Evolutionary conservation across 2,888 invertebrate genomes (phyloP).

Genomic region (Galerucella pusilla): DNA sequence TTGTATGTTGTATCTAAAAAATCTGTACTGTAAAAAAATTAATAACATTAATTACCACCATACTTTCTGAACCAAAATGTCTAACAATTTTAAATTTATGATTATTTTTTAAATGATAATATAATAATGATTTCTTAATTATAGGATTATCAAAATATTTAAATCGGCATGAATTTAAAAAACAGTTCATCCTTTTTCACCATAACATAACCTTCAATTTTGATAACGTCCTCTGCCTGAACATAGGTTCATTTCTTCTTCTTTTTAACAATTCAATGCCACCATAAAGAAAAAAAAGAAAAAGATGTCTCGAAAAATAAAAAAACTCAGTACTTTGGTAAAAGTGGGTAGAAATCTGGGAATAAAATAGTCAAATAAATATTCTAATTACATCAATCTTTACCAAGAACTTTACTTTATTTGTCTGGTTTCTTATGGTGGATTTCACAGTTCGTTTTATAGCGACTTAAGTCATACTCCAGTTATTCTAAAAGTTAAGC

Average conservation of each 20-base stretch:
- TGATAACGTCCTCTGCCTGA: not conserved
- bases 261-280: not conserved
- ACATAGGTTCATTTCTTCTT: not conserved
- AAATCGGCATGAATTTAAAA: constrained; percentile 8
- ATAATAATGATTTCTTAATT: constrained; percentile 6
- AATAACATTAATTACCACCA: not conserved
- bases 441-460: too few species aligned
- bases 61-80: constrained; percentile 19
- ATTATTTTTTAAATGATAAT: constrained; percentile 13
- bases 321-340: too few species aligned
- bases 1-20: constrained; percentile 9
- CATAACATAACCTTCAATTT: constrained; percentile 21
- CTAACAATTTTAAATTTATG: constrained; percentile 14
- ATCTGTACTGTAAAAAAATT: constrained; percentile 2
- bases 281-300: too few species aligned
- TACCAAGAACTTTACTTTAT: too few species aligned
- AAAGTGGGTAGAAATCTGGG: too few species aligned
- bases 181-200: constrained; percentile 16
- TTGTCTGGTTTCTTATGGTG: too few species aligned
- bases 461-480: too few species aligned
- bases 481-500: too few species aligned
- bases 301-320: too few species aligned
- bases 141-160: constrained; percentile 13
- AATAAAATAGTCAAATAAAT: too few species aligned
- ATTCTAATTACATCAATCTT: too few species aligned